These are phyloP conservation scores for Lottia gigantea DNA, from an alignment of 2,888 invertebrate genomes.

Conservation along the genomic window DNA sequence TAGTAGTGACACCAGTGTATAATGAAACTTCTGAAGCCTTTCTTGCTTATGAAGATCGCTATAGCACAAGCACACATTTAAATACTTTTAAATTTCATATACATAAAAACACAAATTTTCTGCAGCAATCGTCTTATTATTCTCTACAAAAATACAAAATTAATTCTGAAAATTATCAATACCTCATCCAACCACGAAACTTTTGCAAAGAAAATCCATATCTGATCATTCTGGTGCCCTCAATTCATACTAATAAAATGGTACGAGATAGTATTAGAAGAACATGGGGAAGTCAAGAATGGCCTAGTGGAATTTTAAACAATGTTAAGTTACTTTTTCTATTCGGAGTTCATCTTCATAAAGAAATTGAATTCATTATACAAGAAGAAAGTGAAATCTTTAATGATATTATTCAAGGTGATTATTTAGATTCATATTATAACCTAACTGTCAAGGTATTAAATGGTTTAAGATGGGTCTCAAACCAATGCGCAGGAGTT, in stretches of 20 bases:
- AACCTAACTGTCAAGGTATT: neutral
- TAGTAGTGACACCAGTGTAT: too few species aligned
- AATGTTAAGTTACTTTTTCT: neutral
- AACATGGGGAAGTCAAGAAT: neutral
- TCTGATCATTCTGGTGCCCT: neutral
- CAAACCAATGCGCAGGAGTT: neutral
- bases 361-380: neutral
- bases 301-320: neutral
- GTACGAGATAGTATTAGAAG: neutral
- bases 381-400: neutral
- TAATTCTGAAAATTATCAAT: neutral
- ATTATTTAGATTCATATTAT: neutral
- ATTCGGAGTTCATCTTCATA: neutral
- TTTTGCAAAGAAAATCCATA: neutral
- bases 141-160: neutral
- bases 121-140: neutral
- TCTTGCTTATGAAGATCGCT: too few species aligned
- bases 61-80: too few species aligned
- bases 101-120: neutral
- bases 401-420: slow-evolving; percentile 1
- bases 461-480: neutral
- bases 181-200: neutral
- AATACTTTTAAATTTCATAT: neutral
- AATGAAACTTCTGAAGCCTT: too few species aligned
- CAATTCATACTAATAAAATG: neutral